These are phyloP conservation scores for Heteromurus nitidus DNA, from an alignment of 2,888 invertebrate genomes.

Conservation along the genomic window DNA sequence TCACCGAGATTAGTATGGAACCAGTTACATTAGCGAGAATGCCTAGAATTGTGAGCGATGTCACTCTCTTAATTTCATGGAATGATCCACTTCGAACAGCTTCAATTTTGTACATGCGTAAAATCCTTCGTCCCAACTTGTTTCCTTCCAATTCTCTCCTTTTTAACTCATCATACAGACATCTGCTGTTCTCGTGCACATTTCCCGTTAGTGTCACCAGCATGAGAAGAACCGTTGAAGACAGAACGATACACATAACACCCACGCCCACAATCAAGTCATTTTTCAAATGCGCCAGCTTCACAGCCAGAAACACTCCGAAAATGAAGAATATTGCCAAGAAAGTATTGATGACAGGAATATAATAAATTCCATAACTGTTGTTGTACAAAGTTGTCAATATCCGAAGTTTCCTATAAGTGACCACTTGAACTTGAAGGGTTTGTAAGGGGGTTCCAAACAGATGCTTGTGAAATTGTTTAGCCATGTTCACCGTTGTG, in stretches of 20 bases:
- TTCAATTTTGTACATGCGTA: background rate
- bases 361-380: background rate
- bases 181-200: background rate
- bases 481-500: background rate
- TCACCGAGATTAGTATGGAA: background rate
- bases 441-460: background rate
- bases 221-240: background rate
- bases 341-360: background rate
- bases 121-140: background rate
- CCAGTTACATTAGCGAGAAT: slow-evolving; percentile 13
- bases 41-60: slow-evolving; percentile 5
- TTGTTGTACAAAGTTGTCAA: slow-evolving; percentile 30
- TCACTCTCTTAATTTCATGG: background rate
- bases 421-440: background rate
- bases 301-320: background rate
- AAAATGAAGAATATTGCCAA: background rate
- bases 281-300: background rate
- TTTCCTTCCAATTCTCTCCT: background rate
- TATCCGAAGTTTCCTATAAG: background rate
- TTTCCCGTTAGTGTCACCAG: background rate
- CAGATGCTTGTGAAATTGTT: background rate
- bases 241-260: background rate
- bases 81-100: slow-evolving; percentile 18
- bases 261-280: background rate
- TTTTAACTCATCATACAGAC: no score